phyloP scores from a whole-genome alignment of 2,888 invertebrate genomes.

The Platycheirus albimanus region DNA sequence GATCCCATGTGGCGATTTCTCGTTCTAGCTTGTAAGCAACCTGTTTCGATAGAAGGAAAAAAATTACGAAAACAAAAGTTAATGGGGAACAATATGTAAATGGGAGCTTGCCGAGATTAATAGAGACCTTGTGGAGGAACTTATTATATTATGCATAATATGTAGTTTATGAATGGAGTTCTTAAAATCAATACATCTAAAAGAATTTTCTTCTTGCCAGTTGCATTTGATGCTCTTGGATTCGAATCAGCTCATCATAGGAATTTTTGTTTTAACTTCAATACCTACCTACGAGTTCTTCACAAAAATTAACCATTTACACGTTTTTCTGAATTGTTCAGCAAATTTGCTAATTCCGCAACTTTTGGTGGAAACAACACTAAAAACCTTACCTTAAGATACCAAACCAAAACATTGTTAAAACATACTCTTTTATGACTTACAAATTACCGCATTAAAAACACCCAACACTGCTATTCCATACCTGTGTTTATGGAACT shows the following conservation, averaged over 20 bases:
- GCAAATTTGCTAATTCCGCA: neutral
- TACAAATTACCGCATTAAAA: neutral
- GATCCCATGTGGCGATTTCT: constrained; percentile 98
- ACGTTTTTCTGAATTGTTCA: neutral
- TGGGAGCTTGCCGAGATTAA: constrained; percentile 28
- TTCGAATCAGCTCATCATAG: neutral
- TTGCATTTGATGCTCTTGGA: neutral
- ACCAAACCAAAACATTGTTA: constrained; percentile 14
- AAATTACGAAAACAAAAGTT: constrained; percentile 31
- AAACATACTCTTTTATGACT: neutral
- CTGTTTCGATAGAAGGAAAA: constrained; percentile 48
- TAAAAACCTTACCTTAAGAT: neutral
- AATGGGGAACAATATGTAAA: neutral
- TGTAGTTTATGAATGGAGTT: neutral
- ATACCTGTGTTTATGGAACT: constrained; percentile 31
- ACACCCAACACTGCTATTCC: constrained; percentile 19
- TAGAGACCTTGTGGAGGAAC: constrained; percentile 27
- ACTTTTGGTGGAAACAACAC: neutral
- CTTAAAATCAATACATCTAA: neutral
- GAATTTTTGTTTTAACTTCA: neutral
- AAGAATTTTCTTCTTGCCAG: neutral
- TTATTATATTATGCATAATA: no score
- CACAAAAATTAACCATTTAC: neutral
- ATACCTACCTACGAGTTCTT: constrained; percentile 27
- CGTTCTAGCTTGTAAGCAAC: constrained; percentile 99